Conservation (phyloP, 1,140 invertebrate species). For the Aricia agestis region DNA sequence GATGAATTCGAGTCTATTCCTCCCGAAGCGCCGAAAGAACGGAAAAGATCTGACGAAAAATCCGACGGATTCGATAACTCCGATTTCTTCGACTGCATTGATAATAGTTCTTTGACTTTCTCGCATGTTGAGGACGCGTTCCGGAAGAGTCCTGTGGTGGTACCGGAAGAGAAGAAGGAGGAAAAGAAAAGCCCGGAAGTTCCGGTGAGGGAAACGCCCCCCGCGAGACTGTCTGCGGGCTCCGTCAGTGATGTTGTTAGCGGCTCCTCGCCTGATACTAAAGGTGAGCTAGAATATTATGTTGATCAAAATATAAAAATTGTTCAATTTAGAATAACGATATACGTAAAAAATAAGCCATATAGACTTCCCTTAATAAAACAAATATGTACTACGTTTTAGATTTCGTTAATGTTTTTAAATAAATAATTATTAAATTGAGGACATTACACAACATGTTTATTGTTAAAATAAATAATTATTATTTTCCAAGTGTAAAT, state of each 20-base stretch:
- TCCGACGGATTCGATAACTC: conserved; percentile 73
- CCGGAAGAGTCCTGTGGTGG: conserved; percentile 67
- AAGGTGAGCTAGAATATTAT: conserved; percentile 45
- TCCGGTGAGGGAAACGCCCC: conserved; percentile 49
- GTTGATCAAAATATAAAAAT: no score
- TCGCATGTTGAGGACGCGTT: conserved; percentile 72
- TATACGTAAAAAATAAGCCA: no score
- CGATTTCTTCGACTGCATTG: conserved; percentile 75
- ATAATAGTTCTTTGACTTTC: conserved; percentile 68
- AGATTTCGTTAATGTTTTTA: no score
- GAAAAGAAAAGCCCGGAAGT: conserved; percentile 46
- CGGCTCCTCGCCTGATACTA: conserved; percentile 78
- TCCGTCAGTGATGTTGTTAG: conserved; percentile 78
- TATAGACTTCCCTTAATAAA: no score
- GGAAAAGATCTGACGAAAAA: conserved; percentile 72
- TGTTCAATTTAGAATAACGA: no score
- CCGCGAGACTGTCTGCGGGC: conserved; percentile 69
- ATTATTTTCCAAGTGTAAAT: no score
- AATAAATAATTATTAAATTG: no score
- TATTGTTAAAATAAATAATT: no score
- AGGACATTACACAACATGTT: no score
- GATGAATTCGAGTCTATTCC: conserved; percentile 75
- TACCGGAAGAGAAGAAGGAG: conserved; percentile 59
- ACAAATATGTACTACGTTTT: no score
- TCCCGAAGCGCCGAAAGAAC: conserved; percentile 65